Evolutionary conservation across 2,797 vertebrate species (phyloP), one percentile per base, ranked within the genome.

Genomic region (Aselliscus stoliczkanus): DNA sequence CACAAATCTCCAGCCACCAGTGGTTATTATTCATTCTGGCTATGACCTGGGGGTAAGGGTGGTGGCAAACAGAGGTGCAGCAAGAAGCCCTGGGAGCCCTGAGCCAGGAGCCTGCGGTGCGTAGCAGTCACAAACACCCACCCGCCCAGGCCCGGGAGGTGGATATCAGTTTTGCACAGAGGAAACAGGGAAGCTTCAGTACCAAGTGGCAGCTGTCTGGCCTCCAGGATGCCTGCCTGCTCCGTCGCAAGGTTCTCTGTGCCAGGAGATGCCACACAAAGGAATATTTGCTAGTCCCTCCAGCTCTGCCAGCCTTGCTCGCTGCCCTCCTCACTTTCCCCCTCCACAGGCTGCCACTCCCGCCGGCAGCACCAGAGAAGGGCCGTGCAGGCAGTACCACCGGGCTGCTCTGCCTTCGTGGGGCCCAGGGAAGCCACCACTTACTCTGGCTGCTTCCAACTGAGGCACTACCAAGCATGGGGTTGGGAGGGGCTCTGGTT

Each of bases 41-140:
- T 47, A 69, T 6, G 37, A 5, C 44, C n/a, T 1, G 3, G 50
- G 54, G 79, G 77, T 25, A 47, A 34, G 64, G 31, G 47, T 18
- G 54, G 76, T 52, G 5, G 15, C 47, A 60, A 85, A 64, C 6
- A 39, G 25, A 52, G 25, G 65, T 37, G 31, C 15, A 62, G 34
- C 62, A 58, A 88, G 88, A 70, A 64, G 39, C 72, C n/a, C 42
- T 31, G 18, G 34, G 65, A 82, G 64, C 58, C 54, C 31, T 2
- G 20, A 17, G 50, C 65, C 60, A 14, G 7, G 25, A 9, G 13
- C 9, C 20, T 4, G 0, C 31, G 56, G 88, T 2, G 5, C 67
- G 93, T 93, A 94, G 88, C 94, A 87, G 92, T 27, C 56, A 42
- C 25, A 42, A 14, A 85, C 94, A 95, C 12, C 31, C 1, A 25